phyloP scores from a whole-genome alignment of 1,140 invertebrate species.

The Apis dorsata region DNA sequence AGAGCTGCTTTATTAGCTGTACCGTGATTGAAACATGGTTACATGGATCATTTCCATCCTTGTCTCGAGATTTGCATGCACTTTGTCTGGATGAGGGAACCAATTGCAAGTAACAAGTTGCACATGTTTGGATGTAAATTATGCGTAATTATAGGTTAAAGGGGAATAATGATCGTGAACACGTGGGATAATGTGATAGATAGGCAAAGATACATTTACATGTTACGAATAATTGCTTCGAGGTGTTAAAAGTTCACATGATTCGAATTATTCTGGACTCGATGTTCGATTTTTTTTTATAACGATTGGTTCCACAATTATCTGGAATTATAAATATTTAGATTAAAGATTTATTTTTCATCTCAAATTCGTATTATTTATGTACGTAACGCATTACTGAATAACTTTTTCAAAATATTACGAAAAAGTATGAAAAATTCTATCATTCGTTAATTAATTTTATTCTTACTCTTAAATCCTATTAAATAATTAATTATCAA shows the following conservation, averaged over 20 bases:
- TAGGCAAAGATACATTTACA: not conserved
- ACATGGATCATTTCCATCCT: not conserved
- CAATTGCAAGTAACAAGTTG: not conserved
- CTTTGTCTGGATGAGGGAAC: not conserved
- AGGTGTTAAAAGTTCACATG: not conserved
- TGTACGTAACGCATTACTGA: too few relatives aligned
- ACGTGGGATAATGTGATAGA: not conserved
- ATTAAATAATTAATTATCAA: too few relatives aligned
- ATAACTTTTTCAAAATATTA: too few relatives aligned
- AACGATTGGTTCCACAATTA: too few relatives aligned
- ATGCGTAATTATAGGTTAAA: not conserved
- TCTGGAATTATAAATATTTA: too few relatives aligned
- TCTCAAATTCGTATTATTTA: too few relatives aligned
- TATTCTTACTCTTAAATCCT: too few relatives aligned
- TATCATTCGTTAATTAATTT: too few relatives aligned
- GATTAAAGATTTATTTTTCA: too few relatives aligned
- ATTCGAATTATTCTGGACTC: not conserved
- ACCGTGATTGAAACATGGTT: not conserved
- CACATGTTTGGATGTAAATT: not conserved
- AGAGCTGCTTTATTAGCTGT: not conserved
- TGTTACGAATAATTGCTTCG: not conserved
- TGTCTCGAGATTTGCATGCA: not conserved
- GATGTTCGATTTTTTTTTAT: not conserved
- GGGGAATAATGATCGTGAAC: not conserved
- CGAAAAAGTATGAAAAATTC: too few relatives aligned